Percentiles rank a stretch among this genome's conserved stretches.
Evolutionary conservation across 30 jellyfish, hydroid and myxozoan species (phyloP).

Genomic region (Aurelia aurita complex sp. Pacific): DNA sequence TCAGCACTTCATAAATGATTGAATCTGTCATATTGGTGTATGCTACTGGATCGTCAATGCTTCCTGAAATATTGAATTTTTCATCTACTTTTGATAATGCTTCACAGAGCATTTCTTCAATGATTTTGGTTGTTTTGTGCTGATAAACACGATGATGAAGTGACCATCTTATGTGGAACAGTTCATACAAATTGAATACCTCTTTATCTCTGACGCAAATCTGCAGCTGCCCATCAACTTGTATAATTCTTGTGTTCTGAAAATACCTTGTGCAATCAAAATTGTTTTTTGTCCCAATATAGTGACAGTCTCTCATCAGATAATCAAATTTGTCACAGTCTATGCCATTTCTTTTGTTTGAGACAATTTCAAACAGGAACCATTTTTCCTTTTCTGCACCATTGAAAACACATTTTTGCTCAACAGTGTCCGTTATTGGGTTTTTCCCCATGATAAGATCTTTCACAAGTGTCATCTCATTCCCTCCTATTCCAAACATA

Average conservation of each 20-base stretch:
- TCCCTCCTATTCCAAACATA: slow-evolving; percentile 33
- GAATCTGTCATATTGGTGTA: slow-evolving; percentile 73
- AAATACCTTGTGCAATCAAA: slow-evolving; percentile 75
- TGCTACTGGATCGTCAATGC: slow-evolving; percentile 46
- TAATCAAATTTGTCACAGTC: slow-evolving; percentile 88
- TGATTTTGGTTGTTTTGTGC: slow-evolving; percentile 71
- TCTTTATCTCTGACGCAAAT: slow-evolving; percentile 77
- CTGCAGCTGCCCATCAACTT: slow-evolving; percentile 71
- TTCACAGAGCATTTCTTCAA: slow-evolving; percentile 73
- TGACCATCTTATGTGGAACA: slow-evolving; percentile 86
- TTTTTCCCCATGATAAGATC: slow-evolving; percentile 71
- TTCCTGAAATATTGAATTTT: slow-evolving; percentile 40
- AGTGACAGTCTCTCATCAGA: slow-evolving; percentile 74
- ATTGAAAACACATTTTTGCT: slow-evolving; percentile 31
- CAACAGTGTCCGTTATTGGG: slow-evolving; percentile 50
- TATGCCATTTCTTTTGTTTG: slow-evolving; percentile 76
- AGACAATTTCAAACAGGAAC: slow-evolving; percentile 78
- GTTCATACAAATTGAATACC: slow-evolving; percentile 62
- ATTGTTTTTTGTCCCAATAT: slow-evolving; percentile 59
- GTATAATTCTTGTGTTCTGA: slow-evolving; percentile 50
- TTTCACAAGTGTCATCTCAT: slow-evolving; percentile 65
- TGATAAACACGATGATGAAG: slow-evolving; percentile 80
- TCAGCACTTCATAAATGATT: slow-evolving; percentile 54
- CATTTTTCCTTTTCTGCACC: slow-evolving; percentile 42
- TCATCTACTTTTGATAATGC: slow-evolving; percentile 72